Evolutionary conservation across 2,797 vertebrate species (phyloP), one percentile per base, ranked within the genome.

Genomic region (Zalophus californianus): DNA sequence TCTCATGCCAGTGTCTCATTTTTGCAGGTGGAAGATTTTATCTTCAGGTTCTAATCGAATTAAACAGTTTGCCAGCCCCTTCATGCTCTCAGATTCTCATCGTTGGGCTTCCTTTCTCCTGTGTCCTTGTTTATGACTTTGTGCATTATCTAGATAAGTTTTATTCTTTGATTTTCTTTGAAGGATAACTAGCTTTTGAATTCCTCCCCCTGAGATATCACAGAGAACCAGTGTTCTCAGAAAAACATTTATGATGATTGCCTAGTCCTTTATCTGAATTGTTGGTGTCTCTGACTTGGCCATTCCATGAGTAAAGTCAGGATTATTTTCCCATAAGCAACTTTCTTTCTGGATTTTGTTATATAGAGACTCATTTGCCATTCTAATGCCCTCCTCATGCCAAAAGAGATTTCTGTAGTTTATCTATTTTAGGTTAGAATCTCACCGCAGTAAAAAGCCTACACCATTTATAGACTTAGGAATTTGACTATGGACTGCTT

Each of bases 341-440:
- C 58, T 91, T 90, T 75, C 64, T 84, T 85, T 83, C 29, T 91
- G 32, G 52, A 52, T 82, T 84, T 89, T 93, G 66, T 93, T 64
- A 77, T 62, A 84, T 29, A 90, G 80, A 93, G 91, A 87, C 38
- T 80, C n/a, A 73, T 80, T 95, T 96, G 50, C 58, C 75, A 80
- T 94, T 96, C 94, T 93, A 94, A 87, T 85, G 54, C 48, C 29
- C 20, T 86, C 35, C 32, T 89, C 44, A 38, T 41, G 86, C 14
- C 48, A 84, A 80, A 66, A 95, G 44, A 89, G 44, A 86, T 89
- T 79, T 93, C 90, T 86, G 27, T 11, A 84, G 44, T 87, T 80
- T 75, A 85, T 96, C 54, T 92, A 16, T 12, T 32, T 92, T 84
- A 84, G 44, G 77, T 92, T 89, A 90, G 13, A 91, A 79, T 95